Conservation (phyloP, 2,113 vertebrate species). For the Chascanopsetta lugubris region DNA sequence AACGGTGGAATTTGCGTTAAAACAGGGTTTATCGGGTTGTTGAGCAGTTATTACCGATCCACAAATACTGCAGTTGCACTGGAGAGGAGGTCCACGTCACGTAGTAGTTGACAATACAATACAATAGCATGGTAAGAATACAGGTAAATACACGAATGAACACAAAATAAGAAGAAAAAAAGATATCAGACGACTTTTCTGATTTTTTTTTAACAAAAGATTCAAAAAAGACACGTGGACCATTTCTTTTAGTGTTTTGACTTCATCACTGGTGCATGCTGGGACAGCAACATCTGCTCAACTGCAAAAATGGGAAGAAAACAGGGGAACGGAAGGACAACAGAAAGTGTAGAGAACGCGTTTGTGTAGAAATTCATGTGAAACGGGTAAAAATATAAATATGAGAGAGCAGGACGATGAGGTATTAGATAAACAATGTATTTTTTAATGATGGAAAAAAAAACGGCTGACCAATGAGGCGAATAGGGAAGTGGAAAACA, state of each 20-base stretch:
- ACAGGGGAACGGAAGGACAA: slow-evolving; percentile 9
- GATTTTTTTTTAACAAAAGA: slow-evolving; percentile 12
- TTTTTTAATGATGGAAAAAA: neutral
- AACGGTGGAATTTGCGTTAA: neutral
- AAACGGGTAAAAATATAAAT: slow-evolving; percentile 13
- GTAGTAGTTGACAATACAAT: slow-evolving; percentile 11
- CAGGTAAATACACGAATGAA: too few species aligned
- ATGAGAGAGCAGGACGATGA: neutral
- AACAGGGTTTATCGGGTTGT: neutral
- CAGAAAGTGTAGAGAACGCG: slow-evolving; percentile 15
- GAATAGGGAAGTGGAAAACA: too few species aligned
- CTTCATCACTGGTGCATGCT: slow-evolving; percentile 21
- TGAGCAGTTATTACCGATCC: neutral
- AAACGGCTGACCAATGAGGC: too few species aligned
- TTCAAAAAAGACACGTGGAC: slow-evolving; percentile 18
- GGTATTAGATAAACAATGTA: neutral
- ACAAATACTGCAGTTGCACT: too few species aligned
- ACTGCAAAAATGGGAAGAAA: slow-evolving; percentile 4
- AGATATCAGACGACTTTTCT: slow-evolving; percentile 18
- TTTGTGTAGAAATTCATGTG: neutral
- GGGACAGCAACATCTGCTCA: slow-evolving; percentile 22
- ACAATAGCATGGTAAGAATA: slow-evolving; percentile 9
- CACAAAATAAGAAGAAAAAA: neutral
- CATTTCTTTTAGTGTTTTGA: slow-evolving; percentile 15
- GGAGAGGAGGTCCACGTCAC: slow-evolving; percentile 8